phyloP scores from a whole-genome alignment of 2,113 vertebrate species.

The Calypte anna region DNA sequence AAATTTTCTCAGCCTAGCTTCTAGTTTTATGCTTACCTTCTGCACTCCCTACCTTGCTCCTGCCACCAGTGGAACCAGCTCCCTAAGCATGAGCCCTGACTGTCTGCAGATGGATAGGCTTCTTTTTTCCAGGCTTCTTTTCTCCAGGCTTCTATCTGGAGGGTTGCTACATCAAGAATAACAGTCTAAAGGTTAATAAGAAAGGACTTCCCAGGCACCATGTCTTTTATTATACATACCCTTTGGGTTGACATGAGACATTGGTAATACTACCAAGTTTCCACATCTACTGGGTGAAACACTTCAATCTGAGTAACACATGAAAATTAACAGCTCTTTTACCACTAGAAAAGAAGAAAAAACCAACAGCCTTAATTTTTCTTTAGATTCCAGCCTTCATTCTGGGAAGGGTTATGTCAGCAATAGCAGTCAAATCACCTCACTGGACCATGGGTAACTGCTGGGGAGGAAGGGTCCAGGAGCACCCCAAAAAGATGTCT shows the following conservation, averaged over 20 bases:
- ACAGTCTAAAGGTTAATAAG: not conserved
- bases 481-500: not conserved
- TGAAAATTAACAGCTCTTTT: constrained; percentile 16
- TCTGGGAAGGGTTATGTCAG: not conserved
- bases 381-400: not conserved
- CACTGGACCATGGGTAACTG: not conserved
- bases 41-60: not conserved
- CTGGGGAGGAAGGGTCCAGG: not conserved
- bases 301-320: not conserved
- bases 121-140: not conserved
- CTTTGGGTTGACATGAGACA: not conserved
- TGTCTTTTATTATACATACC: not conserved
- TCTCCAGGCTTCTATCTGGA: not conserved
- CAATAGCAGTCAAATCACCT: not conserved
- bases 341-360: not conserved
- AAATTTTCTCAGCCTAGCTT: not conserved
- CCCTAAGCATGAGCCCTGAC: accelerated
- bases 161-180: not conserved
- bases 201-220: not conserved
- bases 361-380: not conserved
- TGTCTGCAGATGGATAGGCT: not conserved
- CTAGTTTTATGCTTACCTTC: not conserved
- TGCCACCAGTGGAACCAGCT: not conserved
- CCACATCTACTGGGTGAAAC: not conserved
- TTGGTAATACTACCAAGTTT: not conserved